Conservation (phyloP, 2,113 vertebrate species). For the Pycnonotus jocosus region DNA sequence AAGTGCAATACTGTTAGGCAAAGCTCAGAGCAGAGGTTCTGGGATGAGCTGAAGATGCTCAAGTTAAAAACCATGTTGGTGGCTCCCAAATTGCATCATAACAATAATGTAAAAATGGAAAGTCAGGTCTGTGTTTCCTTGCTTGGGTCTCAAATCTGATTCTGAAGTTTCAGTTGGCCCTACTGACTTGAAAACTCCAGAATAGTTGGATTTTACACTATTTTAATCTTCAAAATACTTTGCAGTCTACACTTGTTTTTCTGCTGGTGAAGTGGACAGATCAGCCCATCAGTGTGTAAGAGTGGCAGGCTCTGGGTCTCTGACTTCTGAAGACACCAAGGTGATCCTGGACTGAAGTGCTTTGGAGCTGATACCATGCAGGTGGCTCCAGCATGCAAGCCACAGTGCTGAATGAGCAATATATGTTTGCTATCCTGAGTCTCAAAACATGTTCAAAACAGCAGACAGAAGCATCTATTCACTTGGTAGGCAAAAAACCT, state of each 20-base stretch:
- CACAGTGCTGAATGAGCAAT: background rate
- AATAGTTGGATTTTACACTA: background rate
- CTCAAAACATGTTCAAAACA: background rate
- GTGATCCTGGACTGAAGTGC: background rate
- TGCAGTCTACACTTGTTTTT: background rate
- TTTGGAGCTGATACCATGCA: background rate
- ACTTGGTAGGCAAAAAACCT: background rate
- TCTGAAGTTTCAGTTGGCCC: background rate
- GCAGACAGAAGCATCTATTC: background rate
- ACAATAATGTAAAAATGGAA: background rate
- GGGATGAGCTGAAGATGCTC: background rate
- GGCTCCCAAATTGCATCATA: background rate
- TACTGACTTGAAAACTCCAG: background rate
- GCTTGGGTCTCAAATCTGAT: background rate
- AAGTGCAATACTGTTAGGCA: background rate
- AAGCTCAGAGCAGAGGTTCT: background rate
- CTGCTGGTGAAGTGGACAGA: background rate
- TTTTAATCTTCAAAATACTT: background rate
- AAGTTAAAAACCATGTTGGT: background rate
- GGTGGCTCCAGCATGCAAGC: background rate
- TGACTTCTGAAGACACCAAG: background rate
- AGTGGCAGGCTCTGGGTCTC: background rate
- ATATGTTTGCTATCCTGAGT: background rate
- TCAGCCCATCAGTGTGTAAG: background rate
- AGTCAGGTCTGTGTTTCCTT: background rate